Percentiles rank a stretch among this genome's conserved stretches.
phyloP scores from a whole-genome alignment of 1,140 invertebrate species.

The Meloidogyne hapla region DNA sequence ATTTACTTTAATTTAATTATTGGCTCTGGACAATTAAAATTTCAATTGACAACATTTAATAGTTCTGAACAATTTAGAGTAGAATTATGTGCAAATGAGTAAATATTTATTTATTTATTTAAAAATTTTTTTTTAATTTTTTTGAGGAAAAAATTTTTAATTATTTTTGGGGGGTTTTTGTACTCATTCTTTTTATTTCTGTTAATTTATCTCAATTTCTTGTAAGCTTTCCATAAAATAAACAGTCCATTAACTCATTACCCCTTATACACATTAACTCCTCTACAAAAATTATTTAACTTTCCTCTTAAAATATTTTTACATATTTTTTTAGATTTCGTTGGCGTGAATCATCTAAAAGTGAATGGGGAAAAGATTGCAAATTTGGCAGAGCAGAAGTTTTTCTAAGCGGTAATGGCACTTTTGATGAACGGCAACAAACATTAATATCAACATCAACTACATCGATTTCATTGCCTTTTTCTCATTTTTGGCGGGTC shows the following conservation, averaged over 20 bases:
- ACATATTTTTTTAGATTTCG: not conserved
- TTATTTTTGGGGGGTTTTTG: no score
- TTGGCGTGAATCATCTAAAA: not conserved
- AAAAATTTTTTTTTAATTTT: no score
- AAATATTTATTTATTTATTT: not conserved
- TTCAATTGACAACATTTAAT: constrained; percentile 1
- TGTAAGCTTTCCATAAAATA: no score
- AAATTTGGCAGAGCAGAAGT: not conserved
- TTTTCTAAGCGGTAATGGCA: not conserved
- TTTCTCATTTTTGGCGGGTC: not conserved
- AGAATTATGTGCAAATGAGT: constrained; percentile 1
- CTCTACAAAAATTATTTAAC: no score
- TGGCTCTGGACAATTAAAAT: not conserved
- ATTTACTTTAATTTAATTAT: not conserved
- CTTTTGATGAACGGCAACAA: not conserved
- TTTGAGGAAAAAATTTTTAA: no score
- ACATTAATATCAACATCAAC: not conserved
- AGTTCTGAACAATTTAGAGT: not conserved
- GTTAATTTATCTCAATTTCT: no score
- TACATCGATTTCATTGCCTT: not conserved
- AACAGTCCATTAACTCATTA: no score
- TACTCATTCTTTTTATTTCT: no score
- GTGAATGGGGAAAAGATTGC: constrained; percentile 5
- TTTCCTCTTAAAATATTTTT: no score
- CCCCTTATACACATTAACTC: no score